Percentiles rank a stretch among this genome's conserved stretches.
Evolutionary conservation across 1,140 invertebrate species (phyloP).

Genomic region (Ostrea edulis): DNA sequence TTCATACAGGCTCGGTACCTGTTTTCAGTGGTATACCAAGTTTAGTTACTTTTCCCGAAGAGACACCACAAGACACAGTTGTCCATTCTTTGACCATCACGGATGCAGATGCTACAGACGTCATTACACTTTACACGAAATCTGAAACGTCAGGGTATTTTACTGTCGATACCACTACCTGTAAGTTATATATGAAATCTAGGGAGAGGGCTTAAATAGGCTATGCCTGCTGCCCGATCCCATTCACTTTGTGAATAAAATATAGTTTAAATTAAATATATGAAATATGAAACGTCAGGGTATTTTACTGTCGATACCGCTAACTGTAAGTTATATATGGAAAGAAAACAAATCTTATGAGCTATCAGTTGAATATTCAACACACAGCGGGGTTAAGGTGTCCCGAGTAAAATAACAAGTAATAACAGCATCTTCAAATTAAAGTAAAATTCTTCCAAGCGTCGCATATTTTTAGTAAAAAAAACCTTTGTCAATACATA

Average conservation of each 20-base stretch:
- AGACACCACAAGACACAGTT: constrained; percentile 11
- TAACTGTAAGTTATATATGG: neutral
- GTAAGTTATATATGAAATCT: neutral
- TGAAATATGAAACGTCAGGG: neutral
- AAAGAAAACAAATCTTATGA: no score
- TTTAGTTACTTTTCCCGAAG: neutral
- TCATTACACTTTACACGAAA: neutral
- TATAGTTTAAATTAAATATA: neutral
- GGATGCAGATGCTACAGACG: constrained; percentile 24
- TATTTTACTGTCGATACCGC: constrained; percentile 19
- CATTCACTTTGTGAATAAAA: no score
- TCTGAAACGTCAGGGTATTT: constrained; percentile 30
- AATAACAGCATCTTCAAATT: no score
- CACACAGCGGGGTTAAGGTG: no score
- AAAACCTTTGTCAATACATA: no score
- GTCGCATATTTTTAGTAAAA: no score
- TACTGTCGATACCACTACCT: neutral
- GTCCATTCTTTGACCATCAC: neutral
- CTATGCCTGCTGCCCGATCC: no score
- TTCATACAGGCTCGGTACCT: neutral
- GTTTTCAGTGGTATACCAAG: neutral
- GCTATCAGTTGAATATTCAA: no score
- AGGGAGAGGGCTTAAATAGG: no score
- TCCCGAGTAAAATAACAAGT: no score
- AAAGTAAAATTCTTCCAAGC: no score